A percentile compares a stretch with the other conserved stretches of the same genome.
phyloP scores from a whole-genome alignment of 2,888 invertebrate species.

The Metopia argyrocephala region DNA sequence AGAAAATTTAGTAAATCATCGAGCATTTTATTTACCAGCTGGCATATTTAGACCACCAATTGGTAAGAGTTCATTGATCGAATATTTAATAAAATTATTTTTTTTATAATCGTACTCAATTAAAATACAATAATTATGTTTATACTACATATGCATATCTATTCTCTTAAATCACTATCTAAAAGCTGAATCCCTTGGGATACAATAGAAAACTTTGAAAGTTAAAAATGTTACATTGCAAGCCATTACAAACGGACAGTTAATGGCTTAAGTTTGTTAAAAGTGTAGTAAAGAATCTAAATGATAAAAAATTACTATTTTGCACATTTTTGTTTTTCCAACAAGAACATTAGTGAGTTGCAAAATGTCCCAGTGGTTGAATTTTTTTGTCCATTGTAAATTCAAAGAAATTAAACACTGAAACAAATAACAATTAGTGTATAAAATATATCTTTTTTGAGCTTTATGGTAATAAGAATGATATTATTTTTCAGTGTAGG shows the following conservation, averaged over 20 bases:
- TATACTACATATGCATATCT: not conserved
- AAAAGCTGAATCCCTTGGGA: conserved; percentile 25
- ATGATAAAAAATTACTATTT: conserved; percentile 61
- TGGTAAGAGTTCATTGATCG: conserved; percentile 70
- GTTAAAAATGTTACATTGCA: conserved; percentile 23
- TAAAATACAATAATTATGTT: too few species aligned
- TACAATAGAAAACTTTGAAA: not conserved
- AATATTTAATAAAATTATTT: too few species aligned
- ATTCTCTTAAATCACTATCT: not conserved
- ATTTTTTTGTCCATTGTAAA: conserved; percentile 8
- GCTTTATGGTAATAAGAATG: not conserved
- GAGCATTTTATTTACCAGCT: conserved; percentile 76
- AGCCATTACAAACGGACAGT: conserved; percentile 58
- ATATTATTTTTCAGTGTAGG: not conserved
- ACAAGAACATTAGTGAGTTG: conserved; percentile 51
- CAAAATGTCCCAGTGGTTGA: conserved; percentile 52
- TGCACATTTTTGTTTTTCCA: conserved; percentile 40
- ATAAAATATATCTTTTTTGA: too few species aligned
- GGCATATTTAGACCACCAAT: conserved; percentile 79
- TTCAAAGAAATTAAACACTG: not conserved
- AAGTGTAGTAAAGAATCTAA: conserved; percentile 54
- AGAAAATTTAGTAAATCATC: conserved; percentile 78
- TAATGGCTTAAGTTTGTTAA: conserved; percentile 60
- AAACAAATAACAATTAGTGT: not conserved
- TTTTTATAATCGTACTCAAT: not conserved